Base-by-base conservation (phyloP, 2,888 invertebrate genomes). In the Nebria salina region DNA sequence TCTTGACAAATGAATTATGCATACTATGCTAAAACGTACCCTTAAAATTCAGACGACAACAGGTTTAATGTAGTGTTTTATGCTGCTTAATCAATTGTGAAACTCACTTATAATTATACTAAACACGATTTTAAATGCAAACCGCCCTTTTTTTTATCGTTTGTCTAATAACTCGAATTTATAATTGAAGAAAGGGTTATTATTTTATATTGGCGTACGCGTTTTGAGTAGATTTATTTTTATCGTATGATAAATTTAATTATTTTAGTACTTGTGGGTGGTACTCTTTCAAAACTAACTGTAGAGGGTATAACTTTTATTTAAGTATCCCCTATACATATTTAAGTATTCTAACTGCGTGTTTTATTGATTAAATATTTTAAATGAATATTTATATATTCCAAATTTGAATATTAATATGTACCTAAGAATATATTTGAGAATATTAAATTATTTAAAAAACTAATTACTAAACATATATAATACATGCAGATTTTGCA, bases 1-100 rank as follows among this genome's bases (percentile, higher is more conserved):
- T 43, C 15, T 9, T 64, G 64, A 75, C 75, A 75, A 75, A 75
- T 75, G 75, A 75, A 75, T 75, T 75, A 75, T 75, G 75, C 75
- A 75, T 75, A 75, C 54, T 75, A 75, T 75, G 75, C 75, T 75
- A 75, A 72, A 75, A 64, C 25, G 75, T 64, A 11, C 15, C 73
- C 42, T 43, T 73, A 41, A 73, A 25, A 42, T 26, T 75, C 25
- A n/a, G 9, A 74, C 66, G 15, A 70, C 34, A 26, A 25, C 25
- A 26, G 70, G 34, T 70, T 70, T 70, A 70, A 70, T 70, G 13
- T 13, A 13, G 25, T 34, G 70, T 20, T 70, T 70, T 70, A 70
- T 25, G 70, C 70, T 70, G 70, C 9, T 70, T 70, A 70, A 70
- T 70, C 70, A 70, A 34, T 26, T 70, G 70, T 70, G 70, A 70